These are phyloP conservation scores for Ciconia boyciana DNA, from an alignment of 2,113 vertebrate genomes.

Conservation along the genomic window DNA sequence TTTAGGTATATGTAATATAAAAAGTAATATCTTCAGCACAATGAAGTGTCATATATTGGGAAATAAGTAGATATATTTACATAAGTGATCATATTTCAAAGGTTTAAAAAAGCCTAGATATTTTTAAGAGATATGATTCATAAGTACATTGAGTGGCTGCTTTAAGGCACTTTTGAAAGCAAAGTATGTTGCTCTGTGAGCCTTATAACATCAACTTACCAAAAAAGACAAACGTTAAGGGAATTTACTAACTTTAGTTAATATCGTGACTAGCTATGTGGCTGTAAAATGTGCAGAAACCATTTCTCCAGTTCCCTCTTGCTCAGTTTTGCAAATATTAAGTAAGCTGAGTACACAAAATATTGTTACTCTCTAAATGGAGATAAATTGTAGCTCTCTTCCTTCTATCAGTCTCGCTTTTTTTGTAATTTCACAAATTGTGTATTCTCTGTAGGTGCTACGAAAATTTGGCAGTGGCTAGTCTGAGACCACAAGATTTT, in stretches of 20 bases:
- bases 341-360: not conserved
- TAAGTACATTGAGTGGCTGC: not conserved
- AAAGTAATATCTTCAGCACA: not conserved
- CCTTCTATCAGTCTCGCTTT: not conserved
- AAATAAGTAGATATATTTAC: not conserved
- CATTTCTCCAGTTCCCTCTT: not conserved
- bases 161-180: not conserved
- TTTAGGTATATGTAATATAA: not conserved
- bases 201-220: not conserved
- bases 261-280: not conserved
- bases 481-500: not conserved
- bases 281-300: not conserved
- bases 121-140: not conserved
- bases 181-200: not conserved
- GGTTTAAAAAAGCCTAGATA: not conserved
- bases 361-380: not conserved
- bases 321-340: not conserved
- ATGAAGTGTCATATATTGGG: not conserved
- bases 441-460: fast-evolving
- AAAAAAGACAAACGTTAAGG: not conserved
- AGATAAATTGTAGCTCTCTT: not conserved
- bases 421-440: not conserved
- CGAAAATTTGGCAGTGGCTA: not conserved
- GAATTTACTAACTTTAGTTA: not conserved
- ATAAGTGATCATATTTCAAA: not conserved